Percentiles rank a stretch among this genome's conserved stretches.
Conservation (phyloP, 2,797 vertebrate genomes). For the Clarias platycephalus region DNA sequence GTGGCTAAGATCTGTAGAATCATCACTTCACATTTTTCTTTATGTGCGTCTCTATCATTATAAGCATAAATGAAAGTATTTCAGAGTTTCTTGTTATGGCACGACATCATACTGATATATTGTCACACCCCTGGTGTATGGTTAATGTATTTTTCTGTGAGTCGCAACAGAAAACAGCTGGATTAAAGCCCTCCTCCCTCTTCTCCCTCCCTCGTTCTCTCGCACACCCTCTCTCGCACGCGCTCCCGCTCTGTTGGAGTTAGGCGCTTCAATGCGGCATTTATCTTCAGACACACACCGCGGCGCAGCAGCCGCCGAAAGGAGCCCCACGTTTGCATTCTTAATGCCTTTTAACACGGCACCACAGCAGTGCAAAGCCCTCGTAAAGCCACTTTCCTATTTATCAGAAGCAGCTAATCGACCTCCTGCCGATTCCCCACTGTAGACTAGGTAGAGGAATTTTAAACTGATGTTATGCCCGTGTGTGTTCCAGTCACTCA, state of each 20-base stretch:
- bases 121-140: neutral
- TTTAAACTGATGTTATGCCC: constrained; percentile 14
- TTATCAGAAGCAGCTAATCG: constrained; percentile 70
- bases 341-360: constrained; percentile 67
- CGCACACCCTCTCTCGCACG: neutral
- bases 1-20: neutral
- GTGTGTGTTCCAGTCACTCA: constrained; percentile 11
- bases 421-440: constrained; percentile 61
- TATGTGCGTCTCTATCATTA: neutral
- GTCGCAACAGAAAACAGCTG: constrained; percentile 61
- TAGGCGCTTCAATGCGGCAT: constrained; percentile 65
- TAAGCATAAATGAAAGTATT: neutral
- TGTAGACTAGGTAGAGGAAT: constrained; percentile 30
- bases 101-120: neutral
- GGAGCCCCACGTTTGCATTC: constrained; percentile 70
- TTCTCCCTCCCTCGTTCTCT: constrained; percentile 3
- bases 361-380: constrained; percentile 37
- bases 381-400: constrained; percentile 68
- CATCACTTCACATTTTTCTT: neutral
- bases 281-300: constrained; percentile 73
- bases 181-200: constrained; percentile 64
- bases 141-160: constrained; percentile 64
- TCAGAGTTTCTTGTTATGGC: neutral
- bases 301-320: constrained; percentile 66
- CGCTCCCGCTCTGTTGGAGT: neutral